A percentile compares a stretch with the other conserved stretches of the same genome.
Evolutionary conservation across 2,888 invertebrate species (phyloP).

Genomic region (Buathra laborator): DNA sequence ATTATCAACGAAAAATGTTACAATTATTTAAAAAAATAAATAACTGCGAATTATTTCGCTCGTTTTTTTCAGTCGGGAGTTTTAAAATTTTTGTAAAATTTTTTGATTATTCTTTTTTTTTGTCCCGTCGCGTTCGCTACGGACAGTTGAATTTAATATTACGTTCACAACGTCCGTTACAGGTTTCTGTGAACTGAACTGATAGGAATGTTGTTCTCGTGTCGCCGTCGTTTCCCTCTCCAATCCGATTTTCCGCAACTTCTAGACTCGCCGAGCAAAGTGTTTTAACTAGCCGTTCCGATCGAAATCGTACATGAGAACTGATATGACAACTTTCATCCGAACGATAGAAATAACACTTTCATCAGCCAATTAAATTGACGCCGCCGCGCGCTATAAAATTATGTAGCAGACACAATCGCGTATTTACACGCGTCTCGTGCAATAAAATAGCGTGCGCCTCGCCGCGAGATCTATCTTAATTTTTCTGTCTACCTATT

Average conservation of each 20-base stretch:
- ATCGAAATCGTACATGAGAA: neutral
- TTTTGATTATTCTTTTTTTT: neutral
- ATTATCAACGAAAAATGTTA: too few relatives aligned
- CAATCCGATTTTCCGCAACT: neutral
- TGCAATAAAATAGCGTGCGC: slow-evolving; percentile 33
- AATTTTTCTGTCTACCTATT: slow-evolving; percentile 61
- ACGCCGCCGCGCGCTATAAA: neutral
- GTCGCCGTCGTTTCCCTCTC: neutral
- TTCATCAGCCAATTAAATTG: slow-evolving; percentile 3
- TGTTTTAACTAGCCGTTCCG: neutral
- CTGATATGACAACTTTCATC: too few relatives aligned
- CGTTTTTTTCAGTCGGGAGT: too few relatives aligned
- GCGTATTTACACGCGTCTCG: neutral
- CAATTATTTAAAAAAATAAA: too few relatives aligned
- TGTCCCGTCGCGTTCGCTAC: neutral
- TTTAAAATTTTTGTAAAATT: too few relatives aligned
- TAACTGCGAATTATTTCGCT: too few relatives aligned
- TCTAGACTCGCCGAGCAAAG: neutral
- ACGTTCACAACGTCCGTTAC: neutral
- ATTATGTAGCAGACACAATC: slow-evolving; percentile 8
- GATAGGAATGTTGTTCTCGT: neutral
- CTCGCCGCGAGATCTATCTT: slow-evolving; percentile 25
- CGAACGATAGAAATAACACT: neutral
- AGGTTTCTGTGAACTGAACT: neutral
- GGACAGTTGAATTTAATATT: slow-evolving; percentile 9